phyloP scores from a whole-genome alignment of 2,797 vertebrate genomes.

The Acipenser transmontanus region DNA sequence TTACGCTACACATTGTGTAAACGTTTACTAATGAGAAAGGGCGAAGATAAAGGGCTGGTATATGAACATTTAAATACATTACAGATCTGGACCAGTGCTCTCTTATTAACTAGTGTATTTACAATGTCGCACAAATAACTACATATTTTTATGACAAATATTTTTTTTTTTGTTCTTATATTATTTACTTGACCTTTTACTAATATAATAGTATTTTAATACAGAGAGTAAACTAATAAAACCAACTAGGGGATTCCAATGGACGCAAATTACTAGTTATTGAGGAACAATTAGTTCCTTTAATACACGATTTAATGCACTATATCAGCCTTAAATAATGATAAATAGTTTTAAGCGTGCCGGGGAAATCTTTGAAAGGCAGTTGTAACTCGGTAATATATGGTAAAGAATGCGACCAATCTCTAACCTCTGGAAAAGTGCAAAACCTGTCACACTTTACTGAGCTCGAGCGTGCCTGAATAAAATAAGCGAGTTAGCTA shows the following conservation, averaged over 20 bases:
- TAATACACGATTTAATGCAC: constrained; percentile 10
- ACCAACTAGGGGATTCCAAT: background rate
- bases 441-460: constrained; percentile 1
- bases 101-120: no score
- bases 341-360: background rate
- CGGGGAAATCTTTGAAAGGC: background rate
- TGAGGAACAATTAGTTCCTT: constrained; percentile 15
- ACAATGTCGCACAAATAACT: no score
- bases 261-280: constrained; percentile 8
- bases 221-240: background rate
- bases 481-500: constrained; percentile 30
- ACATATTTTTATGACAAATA: no score
- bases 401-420: constrained; percentile 21
- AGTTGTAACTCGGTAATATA: background rate
- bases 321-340: background rate
- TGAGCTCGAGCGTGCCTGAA: constrained; percentile 5
- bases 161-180: no score
- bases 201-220: no score
- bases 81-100: no score
- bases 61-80: no score
- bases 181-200: no score
- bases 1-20: no score
- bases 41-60: no score
- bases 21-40: no score
- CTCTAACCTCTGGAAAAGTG: background rate